Evolutionary conservation across 2,113 vertebrate species (phyloP), one percentile per base, ranked within the genome.

Genomic region (Planiliza haematocheilus): DNA sequence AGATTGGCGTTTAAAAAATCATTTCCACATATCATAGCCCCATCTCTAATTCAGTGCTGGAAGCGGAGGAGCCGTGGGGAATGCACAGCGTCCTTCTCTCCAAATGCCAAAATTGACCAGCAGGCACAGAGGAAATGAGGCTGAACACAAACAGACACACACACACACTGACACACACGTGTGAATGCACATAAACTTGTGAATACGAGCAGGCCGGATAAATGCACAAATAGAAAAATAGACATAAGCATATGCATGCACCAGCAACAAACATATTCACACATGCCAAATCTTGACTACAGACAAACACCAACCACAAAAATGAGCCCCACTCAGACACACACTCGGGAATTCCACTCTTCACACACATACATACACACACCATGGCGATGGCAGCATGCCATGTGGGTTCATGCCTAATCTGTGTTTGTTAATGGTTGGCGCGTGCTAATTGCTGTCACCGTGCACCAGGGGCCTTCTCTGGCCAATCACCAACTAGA

Each of bases 391-490:
- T 97, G 96, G 96, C 96, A 96, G 93, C 62, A 71, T 94, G 95
- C 96, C 96, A 97, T 91, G 81, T 92, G 91, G 70, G 92, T 95
- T 94, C 94, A 82, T 89, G 92, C 74, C 83, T 93, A 93, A 93
- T 96, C 96, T 96, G 94, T 87, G 84, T 93, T 96, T 96, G 95
- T 95, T 97, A 98, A 97, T 97, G 96, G 95, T 94, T 94, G 95
- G 94, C 95, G 94, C 96, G 95, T 96, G 95, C 96, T 98, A 99
- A 99, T 97, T 97, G 96, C 94, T 95, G 94, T 95, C 95, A 89
- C 86, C 42, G 91, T 91, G 90, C 93, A 92, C 90, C 79, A 83
- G 90, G 77, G 91, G 87, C 84, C 75, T 53, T 76, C 17, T 16
- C 77, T 91, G 90, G 91, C 90, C 90, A 90, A 91, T 93, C 89